Conservation (phyloP, 2,113 vertebrate species). For the Tautogolabrus adspersus region DNA sequence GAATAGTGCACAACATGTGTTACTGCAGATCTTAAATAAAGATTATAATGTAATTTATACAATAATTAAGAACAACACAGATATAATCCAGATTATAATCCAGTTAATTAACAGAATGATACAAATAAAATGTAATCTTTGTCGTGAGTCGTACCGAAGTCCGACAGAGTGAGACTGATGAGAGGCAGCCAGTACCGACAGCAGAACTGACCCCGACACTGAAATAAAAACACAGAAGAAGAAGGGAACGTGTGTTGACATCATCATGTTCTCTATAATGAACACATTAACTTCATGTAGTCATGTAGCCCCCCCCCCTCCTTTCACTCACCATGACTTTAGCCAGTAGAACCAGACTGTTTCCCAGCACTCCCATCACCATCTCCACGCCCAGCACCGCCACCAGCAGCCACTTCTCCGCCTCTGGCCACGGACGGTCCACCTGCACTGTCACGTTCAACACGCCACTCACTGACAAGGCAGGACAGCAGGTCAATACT, state of each 20-base stretch:
- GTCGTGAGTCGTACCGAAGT: conserved; percentile 68
- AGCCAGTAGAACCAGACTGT: conserved; percentile 74
- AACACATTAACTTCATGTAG: background rate
- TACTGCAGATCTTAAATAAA: no score
- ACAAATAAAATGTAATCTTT: background rate
- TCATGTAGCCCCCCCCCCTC: no score
- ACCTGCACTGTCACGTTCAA: conserved; percentile 44
- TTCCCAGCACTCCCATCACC: conserved; percentile 78
- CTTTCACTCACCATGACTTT: conserved; percentile 73
- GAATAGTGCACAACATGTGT: no score
- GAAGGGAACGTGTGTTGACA: background rate
- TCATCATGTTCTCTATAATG: background rate
- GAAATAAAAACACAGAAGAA: conserved; percentile 22
- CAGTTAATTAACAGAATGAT: background rate
- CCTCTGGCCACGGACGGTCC: conserved; percentile 50
- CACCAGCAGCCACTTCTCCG: conserved; percentile 73
- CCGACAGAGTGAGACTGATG: conserved; percentile 81
- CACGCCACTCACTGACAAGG: conserved; percentile 69
- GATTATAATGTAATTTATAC: no score
- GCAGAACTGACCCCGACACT: conserved; percentile 75
- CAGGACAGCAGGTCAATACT: no score
- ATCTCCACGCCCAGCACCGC: conserved; percentile 74
- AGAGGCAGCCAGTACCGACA: conserved; percentile 80
- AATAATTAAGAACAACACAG: no score
- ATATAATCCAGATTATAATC: no score